Conservation (phyloP, 2,113 vertebrate genomes). For the Syrrhaptes paradoxus region DNA sequence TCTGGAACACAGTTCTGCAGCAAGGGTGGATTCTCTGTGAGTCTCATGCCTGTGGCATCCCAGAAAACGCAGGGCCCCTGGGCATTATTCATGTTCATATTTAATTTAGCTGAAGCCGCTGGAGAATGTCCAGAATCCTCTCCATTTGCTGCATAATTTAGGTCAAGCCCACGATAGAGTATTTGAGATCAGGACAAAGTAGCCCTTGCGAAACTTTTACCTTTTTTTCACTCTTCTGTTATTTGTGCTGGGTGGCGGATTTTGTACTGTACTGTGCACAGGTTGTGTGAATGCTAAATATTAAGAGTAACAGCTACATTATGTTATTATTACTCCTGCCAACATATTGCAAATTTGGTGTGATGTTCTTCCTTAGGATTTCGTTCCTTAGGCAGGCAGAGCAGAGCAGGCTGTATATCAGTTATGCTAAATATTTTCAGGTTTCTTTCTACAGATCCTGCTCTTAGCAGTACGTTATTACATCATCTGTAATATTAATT, state of each 20-base stretch:
- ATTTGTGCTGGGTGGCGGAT: not conserved
- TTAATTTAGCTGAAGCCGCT: conserved; percentile 37
- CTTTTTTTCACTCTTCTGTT: not conserved
- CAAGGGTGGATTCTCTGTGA: not conserved
- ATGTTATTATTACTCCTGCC: not conserved
- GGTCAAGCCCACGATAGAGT: not conserved
- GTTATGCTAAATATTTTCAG: not conserved
- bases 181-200: not conserved
- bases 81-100: conserved; percentile 33
- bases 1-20: not conserved
- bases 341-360: not conserved
- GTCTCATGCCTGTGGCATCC: conserved; percentile 1
- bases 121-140: conserved; percentile 34
- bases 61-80: not conserved
- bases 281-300: not conserved
- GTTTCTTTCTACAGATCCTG: not conserved
- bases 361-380: not conserved
- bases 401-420: not conserved
- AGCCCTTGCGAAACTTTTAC: not conserved
- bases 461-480: not conserved
- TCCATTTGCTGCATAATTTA: not conserved
- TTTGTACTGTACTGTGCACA: not conserved
- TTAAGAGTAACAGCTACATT: not conserved
- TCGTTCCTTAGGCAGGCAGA: not conserved
- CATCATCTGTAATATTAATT: not conserved